Evolutionary conservation across 2,113 vertebrate genomes (phyloP).

Genomic region (Tetrao urogallus): DNA sequence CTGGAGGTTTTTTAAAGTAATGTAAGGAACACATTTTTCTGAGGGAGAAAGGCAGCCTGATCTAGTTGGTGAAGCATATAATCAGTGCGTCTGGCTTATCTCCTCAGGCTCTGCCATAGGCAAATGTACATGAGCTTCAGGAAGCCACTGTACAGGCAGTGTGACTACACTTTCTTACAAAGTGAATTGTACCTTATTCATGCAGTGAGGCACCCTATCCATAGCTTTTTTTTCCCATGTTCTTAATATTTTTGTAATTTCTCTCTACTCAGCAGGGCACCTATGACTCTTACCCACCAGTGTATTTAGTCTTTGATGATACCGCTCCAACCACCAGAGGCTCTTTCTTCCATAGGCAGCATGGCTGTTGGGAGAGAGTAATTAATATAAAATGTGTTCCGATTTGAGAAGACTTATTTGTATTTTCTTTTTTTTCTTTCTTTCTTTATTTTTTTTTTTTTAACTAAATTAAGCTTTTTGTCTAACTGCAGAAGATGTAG

Average conservation of each 20-base stretch:
- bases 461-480: not conserved
- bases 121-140: not conserved
- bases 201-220: not conserved
- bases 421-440: not conserved
- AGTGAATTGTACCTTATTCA: not conserved
- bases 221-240: not conserved
- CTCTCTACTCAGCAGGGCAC: not conserved
- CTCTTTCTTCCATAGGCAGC: not conserved
- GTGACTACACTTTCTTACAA: not conserved
- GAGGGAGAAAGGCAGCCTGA: not conserved
- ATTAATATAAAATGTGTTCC: not conserved
- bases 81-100: slow-evolving; percentile 24
- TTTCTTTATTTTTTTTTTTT: not conserved
- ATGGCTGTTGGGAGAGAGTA: not conserved
- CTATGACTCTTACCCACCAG: not conserved
- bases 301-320: not conserved
- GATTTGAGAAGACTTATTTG: not conserved
- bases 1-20: slow-evolving; percentile 6
- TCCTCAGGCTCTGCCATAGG: not conserved
- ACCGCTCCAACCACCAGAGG: not conserved
- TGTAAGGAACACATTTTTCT: not conserved
- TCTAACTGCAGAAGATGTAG: not conserved
- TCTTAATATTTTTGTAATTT: not conserved
- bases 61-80: not conserved
- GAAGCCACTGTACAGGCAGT: not conserved